A percentile compares a stretch with the other conserved stretches of the same genome.
Conservation (phyloP, 2,888 invertebrate genomes). For the Mantis religiosa region DNA sequence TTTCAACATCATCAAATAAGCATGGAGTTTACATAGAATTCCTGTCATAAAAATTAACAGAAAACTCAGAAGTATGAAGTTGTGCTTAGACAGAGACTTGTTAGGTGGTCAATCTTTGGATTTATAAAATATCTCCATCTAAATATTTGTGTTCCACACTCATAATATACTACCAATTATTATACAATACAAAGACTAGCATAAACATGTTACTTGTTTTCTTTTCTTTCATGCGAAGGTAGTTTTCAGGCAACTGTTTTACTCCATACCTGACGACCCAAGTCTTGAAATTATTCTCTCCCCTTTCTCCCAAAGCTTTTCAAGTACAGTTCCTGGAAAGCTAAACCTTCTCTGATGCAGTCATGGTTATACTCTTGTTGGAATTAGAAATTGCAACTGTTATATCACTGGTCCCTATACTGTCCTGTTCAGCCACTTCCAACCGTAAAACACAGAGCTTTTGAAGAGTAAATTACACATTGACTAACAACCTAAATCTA, state of each 20-base stretch:
- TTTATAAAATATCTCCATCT: conserved; percentile 27
- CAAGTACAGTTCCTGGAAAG: not conserved
- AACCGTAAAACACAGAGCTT: not conserved
- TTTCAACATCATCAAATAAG: not conserved
- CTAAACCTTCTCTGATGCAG: not conserved
- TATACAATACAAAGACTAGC: conserved; percentile 31
- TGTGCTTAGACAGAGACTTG: not conserved
- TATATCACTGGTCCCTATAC: not conserved
- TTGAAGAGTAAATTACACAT: not conserved
- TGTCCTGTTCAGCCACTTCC: not conserved
- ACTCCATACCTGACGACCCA: not conserved
- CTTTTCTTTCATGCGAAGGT: not conserved
- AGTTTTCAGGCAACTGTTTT: not conserved
- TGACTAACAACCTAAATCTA: not conserved
- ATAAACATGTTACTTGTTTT: conserved; percentile 20
- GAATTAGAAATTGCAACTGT: not conserved
- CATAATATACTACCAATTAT: conserved; percentile 15
- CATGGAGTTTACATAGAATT: not conserved
- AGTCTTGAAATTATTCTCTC: not conserved
- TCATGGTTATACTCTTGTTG: not conserved
- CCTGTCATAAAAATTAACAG: not conserved
- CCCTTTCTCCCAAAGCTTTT: not conserved
- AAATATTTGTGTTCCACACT: conserved; percentile 13
- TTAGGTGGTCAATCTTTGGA: conserved; percentile 29
- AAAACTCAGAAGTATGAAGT: not conserved